Conservation (phyloP, 37 sponge, comb jelly and placozoan species). For the Amphimedon queenslandica region DNA sequence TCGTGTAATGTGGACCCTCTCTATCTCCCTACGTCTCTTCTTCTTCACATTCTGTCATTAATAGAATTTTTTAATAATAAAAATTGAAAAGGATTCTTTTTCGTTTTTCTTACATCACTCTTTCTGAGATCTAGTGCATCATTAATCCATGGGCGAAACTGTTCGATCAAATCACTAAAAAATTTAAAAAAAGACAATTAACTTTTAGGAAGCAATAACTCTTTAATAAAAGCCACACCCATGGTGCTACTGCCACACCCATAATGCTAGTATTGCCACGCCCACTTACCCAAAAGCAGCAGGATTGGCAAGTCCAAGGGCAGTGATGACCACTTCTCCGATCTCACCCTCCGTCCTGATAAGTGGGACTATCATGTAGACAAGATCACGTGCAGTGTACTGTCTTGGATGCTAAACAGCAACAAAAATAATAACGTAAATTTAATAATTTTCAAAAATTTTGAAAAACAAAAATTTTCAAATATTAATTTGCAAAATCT, state of each 20-base stretch:
- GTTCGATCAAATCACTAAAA: slow-evolving; percentile 71
- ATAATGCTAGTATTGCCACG: not conserved
- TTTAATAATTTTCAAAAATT: no score
- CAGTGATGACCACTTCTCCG: slow-evolving; percentile 76
- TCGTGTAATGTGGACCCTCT: slow-evolving; percentile 70
- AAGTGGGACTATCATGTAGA: slow-evolving; percentile 50
- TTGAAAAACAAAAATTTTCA: no score
- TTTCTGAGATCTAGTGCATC: slow-evolving; percentile 72
- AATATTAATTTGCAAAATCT: no score
- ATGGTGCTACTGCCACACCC: not conserved
- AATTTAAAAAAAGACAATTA: no score
- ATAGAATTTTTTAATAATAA: slow-evolving; percentile 4
- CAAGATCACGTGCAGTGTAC: slow-evolving; percentile 52
- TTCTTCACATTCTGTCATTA: slow-evolving; percentile 17
- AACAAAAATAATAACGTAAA: not conserved
- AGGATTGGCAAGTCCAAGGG: slow-evolving; percentile 76
- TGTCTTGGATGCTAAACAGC: not conserved
- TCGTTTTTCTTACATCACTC: slow-evolving; percentile 33
- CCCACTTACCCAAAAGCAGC: slow-evolving; percentile 72
- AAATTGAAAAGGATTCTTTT: not conserved
- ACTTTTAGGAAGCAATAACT: not conserved
- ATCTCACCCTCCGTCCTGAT: slow-evolving; percentile 58
- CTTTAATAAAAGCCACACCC: not conserved
- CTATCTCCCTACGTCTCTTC: slow-evolving; percentile 35
- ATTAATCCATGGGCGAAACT: slow-evolving; percentile 59